Evolutionary conservation across 2,797 vertebrate species (phyloP).

Genomic region (Mareca penelope): DNA sequence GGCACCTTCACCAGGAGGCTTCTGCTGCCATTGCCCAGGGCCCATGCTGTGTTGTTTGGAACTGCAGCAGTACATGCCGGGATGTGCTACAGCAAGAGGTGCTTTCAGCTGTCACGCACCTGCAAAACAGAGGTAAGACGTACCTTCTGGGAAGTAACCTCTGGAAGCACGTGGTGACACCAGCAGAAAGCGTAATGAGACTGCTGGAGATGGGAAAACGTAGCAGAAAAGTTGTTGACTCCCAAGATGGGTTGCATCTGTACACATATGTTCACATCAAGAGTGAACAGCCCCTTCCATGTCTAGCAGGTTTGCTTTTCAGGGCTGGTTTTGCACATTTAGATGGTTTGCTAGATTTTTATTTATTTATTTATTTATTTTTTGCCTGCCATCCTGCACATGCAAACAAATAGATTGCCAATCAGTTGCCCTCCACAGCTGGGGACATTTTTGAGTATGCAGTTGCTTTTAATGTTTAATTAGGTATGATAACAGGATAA

Average conservation of each 20-base stretch:
- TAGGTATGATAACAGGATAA: slow-evolving; percentile 40
- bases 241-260: not conserved
- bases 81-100: not conserved
- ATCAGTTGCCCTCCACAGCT: not conserved
- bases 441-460: not conserved
- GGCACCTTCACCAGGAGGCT: not conserved
- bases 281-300: not conserved
- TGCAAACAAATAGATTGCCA: not conserved
- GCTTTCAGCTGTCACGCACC: not conserved
- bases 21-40: not conserved
- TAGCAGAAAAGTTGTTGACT: not conserved
- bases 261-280: fast-evolving
- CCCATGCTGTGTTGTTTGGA: fast-evolving
- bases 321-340: not conserved
- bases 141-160: not conserved
- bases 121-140: not conserved
- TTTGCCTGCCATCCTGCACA: not conserved
- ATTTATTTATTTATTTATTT: not conserved
- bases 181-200: not conserved
- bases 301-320: not conserved
- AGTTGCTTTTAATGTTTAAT: slow-evolving; percentile 47
- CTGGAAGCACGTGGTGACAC: not conserved
- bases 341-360: not conserved
- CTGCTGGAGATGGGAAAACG: not conserved
- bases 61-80: fast-evolving